Evolutionary conservation across 2,797 vertebrate genomes (phyloP).

Genomic region (Sciaenops ocellatus): DNA sequence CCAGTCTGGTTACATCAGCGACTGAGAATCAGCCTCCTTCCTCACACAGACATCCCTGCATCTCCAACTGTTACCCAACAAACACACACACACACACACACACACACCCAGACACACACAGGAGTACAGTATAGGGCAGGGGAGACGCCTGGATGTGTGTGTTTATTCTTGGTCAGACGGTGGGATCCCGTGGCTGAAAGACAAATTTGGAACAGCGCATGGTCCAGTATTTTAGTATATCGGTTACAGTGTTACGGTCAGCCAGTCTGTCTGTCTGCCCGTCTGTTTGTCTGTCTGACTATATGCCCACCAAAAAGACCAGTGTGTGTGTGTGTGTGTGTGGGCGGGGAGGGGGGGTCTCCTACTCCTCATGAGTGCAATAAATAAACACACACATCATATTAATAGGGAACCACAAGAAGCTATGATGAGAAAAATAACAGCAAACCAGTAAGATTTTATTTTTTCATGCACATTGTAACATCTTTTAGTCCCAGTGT

Average conservation of each 20-base stretch:
- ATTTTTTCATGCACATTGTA: not conserved
- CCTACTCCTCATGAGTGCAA: slow-evolving; percentile 31
- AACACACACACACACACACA: slow-evolving; percentile 44
- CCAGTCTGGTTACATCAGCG: slow-evolving; percentile 69
- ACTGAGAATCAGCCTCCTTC: slow-evolving; percentile 70
- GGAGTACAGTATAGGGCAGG: slow-evolving; percentile 46
- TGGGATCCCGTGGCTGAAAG: slow-evolving; percentile 76
- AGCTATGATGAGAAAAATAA: slow-evolving; percentile 8
- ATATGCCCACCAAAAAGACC: slow-evolving; percentile 36
- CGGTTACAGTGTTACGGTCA: slow-evolving; percentile 76
- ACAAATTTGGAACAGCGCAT: slow-evolving; percentile 79
- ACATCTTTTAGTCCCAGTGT: not conserved
- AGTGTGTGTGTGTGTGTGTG: not conserved
- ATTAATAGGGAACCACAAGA: slow-evolving; percentile 15
- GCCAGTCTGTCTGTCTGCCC: slow-evolving; percentile 71
- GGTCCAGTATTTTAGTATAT: slow-evolving; percentile 76
- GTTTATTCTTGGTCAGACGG: slow-evolving; percentile 80
- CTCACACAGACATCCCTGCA: slow-evolving; percentile 55
- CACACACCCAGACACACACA: slow-evolving; percentile 33
- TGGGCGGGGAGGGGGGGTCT: not conserved
- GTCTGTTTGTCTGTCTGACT: slow-evolving; percentile 49
- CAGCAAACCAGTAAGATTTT: not conserved
- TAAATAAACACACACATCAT: slow-evolving; percentile 43
- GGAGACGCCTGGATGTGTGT: slow-evolving; percentile 62
- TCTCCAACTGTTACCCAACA: slow-evolving; percentile 34